Evolutionary conservation across 1,140 invertebrate species (phyloP), one percentile per base, ranked within the genome.

Genomic region (Tribolium castaneum): DNA sequence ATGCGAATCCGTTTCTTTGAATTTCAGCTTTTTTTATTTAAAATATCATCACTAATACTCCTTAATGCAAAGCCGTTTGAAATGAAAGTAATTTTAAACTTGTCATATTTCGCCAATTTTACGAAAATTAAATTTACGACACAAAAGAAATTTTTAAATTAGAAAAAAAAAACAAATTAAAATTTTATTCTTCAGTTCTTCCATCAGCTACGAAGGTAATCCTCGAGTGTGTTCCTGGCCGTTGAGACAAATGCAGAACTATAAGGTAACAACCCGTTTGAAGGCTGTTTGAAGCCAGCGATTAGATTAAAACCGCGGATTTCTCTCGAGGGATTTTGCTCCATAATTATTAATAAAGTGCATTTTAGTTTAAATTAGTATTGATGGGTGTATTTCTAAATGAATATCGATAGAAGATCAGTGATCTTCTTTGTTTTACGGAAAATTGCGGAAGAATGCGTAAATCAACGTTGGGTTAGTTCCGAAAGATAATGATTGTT

Each of bases 71-170:
- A 66, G 59, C 59, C 12, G 59, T 35, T 66, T 66, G 9, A 35
- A 66, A 35, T 66, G 59, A 35, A 66, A 66, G 59, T 66, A 30
- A 66, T 66, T 66, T 66, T 35, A 30, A 66, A 66, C 25, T 22
- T 66, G 59, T 66, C 59, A 66, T 30, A 66, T 66, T 30, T 66
- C 30, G 13, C 13, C 25, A 66, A 35, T 30, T 66, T 66, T 9
- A 66, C 30, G 30, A 66, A 66, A 66, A 66, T 66, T n/a, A 66
- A 66, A 66, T 66, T 66, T 35, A 34, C 59, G 30, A 45, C 39
- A 45, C 39, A 45, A 45, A 45, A n/a, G n/a, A 45, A 45, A 45
- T 45, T 45, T 39, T 10, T 9, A 45, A 45, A 45, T 45, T 45
- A 45, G 6, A n/a, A 19, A 2, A 45, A 45, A 45, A 45, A 45